phyloP scores from a whole-genome alignment of 2,797 vertebrate genomes.

The Ciconia nigra region DNA sequence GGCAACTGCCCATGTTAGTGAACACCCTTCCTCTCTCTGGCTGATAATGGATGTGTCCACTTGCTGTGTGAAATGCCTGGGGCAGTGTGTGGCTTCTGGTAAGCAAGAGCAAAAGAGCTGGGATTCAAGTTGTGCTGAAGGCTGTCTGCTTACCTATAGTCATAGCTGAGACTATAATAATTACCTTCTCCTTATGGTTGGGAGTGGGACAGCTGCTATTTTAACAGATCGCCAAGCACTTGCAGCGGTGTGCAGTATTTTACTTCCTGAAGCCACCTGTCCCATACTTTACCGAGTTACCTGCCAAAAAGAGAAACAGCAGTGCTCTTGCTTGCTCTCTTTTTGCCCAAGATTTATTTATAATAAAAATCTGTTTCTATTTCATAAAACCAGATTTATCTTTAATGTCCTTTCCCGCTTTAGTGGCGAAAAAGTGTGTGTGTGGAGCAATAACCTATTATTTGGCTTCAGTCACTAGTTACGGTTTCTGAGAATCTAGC shows the following conservation, averaged over 20 bases:
- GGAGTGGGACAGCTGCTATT: constrained; percentile 1
- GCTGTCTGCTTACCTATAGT: neutral
- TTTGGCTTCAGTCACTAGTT: neutral
- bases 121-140: neutral
- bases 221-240: neutral
- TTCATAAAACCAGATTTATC: neutral
- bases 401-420: constrained; percentile 4
- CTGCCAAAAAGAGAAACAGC: neutral
- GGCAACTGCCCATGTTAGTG: neutral
- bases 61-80: neutral
- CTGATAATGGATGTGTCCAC: neutral
- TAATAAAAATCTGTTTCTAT: neutral
- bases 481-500: neutral
- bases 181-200: neutral
- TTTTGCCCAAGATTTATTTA: constrained; percentile 1
- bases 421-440: neutral
- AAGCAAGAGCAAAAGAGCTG: neutral
- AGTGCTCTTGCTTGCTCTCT: neutral
- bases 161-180: neutral
- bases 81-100: neutral
- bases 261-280: neutral
- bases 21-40: neutral
- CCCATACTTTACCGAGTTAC: neutral
- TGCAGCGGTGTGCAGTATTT: neutral
- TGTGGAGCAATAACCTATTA: neutral